Evolutionary conservation across 2,113 vertebrate genomes (phyloP).

Genomic region (Peromyscus leucopus): DNA sequence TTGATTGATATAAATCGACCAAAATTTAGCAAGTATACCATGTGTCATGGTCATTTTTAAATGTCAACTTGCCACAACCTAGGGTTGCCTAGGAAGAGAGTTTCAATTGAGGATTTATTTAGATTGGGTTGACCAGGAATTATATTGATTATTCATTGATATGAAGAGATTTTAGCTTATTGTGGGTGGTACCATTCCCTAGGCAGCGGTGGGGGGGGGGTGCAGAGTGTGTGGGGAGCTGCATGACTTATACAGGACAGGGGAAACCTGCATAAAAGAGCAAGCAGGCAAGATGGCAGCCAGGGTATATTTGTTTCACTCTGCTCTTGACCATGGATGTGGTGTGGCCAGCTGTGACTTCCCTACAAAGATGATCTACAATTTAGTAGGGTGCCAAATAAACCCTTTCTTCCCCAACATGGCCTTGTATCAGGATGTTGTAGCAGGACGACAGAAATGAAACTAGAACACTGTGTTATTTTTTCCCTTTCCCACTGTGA

Average conservation of each 20-base stretch:
- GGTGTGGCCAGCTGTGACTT: no score
- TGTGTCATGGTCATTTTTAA: neutral
- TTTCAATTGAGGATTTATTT: neutral
- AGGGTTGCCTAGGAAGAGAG: no score
- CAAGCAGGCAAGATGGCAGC: neutral
- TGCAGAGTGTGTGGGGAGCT: no score
- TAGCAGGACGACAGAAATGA: neutral
- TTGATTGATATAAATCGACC: neutral
- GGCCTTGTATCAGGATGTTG: neutral
- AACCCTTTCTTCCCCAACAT: neutral
- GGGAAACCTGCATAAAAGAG: neutral
- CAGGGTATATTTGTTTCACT: neutral
- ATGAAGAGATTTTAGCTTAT: neutral
- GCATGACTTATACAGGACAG: neutral
- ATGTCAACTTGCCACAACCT: neutral
- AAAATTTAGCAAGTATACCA: neutral
- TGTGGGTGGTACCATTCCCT: neutral
- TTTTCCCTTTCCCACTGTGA: slow-evolving; percentile 7
- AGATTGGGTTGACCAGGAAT: neutral
- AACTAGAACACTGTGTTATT: neutral
- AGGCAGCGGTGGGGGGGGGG: no score
- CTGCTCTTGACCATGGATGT: neutral
- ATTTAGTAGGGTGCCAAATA: neutral
- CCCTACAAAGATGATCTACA: neutral
- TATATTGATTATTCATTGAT: neutral